Percentiles rank a stretch among this genome's conserved stretches.
These are phyloP conservation scores for Schizothorax lantsangensis DNA, from an alignment of 2,797 vertebrate species.

Conservation along the genomic window DNA sequence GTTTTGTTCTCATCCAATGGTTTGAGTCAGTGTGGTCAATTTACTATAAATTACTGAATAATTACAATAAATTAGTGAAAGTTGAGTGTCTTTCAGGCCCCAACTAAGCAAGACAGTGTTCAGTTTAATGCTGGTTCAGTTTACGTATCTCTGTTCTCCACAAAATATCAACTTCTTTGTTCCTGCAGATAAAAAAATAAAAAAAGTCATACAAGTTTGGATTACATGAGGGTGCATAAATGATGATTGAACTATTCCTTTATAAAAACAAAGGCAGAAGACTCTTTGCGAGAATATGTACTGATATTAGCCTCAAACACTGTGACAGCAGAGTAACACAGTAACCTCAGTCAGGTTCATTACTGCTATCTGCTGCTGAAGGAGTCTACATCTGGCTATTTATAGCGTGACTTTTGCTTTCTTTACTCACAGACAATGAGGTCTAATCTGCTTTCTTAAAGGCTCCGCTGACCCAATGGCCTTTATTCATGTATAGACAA, in stretches of 20 bases:
- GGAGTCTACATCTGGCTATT: constrained; percentile 76
- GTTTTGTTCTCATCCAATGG: too few species aligned
- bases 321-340: constrained; percentile 78
- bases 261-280: neutral
- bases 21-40: too few species aligned
- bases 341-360: constrained; percentile 71
- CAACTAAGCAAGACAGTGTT: neutral
- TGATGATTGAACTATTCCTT: neutral
- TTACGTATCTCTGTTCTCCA: neutral
- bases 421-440: constrained; percentile 71
- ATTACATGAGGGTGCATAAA: neutral
- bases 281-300: neutral
- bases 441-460: constrained; percentile 72
- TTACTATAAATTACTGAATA: too few species aligned
- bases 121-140: neutral
- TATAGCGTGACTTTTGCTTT: constrained; percentile 72
- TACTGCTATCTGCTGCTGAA: constrained; percentile 61
- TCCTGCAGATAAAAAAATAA: neutral
- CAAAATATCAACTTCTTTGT: neutral
- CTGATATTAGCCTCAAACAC: constrained; percentile 11
- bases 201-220: neutral
- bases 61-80: neutral
- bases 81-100: neutral
- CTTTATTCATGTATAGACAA: constrained; percentile 55
- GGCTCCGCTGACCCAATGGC: constrained; percentile 61